Conservation (phyloP, 2,113 vertebrate genomes). For the Willisornis vidua region DNA sequence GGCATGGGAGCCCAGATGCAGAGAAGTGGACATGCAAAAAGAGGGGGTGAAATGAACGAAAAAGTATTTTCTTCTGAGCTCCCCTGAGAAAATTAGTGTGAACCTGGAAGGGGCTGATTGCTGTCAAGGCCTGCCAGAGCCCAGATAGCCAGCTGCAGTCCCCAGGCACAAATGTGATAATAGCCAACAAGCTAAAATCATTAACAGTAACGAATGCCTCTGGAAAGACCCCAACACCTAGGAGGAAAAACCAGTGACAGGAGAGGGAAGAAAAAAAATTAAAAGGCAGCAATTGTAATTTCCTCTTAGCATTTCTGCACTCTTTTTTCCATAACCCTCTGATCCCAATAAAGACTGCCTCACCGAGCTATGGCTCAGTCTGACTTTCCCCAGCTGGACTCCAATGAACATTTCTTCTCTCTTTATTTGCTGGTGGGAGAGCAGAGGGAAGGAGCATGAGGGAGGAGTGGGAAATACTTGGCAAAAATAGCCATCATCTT, state of each 20-base stretch:
- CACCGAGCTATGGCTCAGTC: neutral
- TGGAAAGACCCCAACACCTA: slow-evolving; percentile 42
- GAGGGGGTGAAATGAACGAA: neutral
- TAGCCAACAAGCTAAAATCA: slow-evolving; percentile 67
- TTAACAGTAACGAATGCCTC: slow-evolving; percentile 55
- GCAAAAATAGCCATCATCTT: neutral
- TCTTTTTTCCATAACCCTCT: neutral
- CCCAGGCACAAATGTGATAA: slow-evolving; percentile 65
- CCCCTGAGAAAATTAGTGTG: slow-evolving; percentile 28
- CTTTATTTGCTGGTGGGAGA: neutral
- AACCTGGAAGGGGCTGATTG: slow-evolving; percentile 57
- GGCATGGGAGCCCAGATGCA: neutral
- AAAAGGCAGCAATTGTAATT: neutral
- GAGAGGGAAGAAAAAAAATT: neutral
- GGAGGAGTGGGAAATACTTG: neutral
- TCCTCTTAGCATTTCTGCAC: neutral
- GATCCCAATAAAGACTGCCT: neutral
- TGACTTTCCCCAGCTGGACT: neutral
- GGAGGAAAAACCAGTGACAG: neutral
- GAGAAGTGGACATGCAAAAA: rapidly evolving
- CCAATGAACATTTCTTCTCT: neutral
- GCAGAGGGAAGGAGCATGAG: neutral
- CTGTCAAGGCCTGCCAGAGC: slow-evolving; percentile 56
- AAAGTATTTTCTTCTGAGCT: slow-evolving; percentile 36
- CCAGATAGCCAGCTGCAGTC: slow-evolving; percentile 47